Evolutionary conservation across 2,113 vertebrate species (phyloP), one percentile per base, ranked within the genome.

Genomic region (Galeopterus variegatus): DNA sequence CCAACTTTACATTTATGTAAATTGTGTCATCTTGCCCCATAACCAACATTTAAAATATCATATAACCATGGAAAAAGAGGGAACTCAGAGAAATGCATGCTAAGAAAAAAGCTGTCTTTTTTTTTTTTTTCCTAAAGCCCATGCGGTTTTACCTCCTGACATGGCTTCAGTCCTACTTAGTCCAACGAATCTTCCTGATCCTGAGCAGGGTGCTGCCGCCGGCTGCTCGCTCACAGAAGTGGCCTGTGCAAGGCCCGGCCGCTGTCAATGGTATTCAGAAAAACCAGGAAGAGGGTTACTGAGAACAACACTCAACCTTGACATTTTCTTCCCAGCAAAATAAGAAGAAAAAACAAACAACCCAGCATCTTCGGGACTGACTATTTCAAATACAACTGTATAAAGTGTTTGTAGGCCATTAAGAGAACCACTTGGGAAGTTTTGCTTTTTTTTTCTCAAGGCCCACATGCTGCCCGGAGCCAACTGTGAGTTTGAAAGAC

Each of bases 401-500:
- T 17, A 2, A 82, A 33, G 48, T 50, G 48, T 64, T 80, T 89
- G 45, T 9, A 77, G 62, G n/a, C n/a, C 58, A 58, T 36, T 76
- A 18, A 19, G 73, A 87, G 69, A 50, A 82, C 75, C 86, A 17
- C 90, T 64, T 54, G 81, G 76, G 92, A 96, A 81, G 87, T 88
- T 84, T 21, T 36, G 36, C 76, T 45, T 80, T 96, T 83, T 95
- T 93, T 97, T 90, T 79, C 81, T 67, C 88, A 86, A 96, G 95
- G 67, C 86, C 94, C 93, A 69, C 33, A 3, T 0, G 24, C 87
- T 72, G 90, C 82, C 54, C 1, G 19, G 96, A 93, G 90, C 82
- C 5, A 1, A 41, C 95, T 76, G 96, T 48, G 85, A 96, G 94
- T 95, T 88, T 88, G 96, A 96, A 94, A 95, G 77, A 41, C 90